Evolutionary conservation across 1,140 invertebrate species (phyloP), one percentile per base, ranked within the genome.

Genomic region (Sarcophaga peregrina): DNA sequence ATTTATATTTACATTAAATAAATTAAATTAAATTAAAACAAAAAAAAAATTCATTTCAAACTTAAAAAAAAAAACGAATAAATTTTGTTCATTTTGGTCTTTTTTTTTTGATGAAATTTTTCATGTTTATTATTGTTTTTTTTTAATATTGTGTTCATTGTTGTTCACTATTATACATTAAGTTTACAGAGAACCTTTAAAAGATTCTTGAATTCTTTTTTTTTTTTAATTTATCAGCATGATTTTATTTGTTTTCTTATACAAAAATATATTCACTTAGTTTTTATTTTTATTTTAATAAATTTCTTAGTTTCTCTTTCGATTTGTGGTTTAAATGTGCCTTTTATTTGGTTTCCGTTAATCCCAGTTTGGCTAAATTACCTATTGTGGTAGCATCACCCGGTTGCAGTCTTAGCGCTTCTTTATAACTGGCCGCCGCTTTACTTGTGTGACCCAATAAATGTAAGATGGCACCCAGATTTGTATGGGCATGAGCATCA

Each of bases 391-490:
- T 96, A 37, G 93, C 92, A 91, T 98, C 97, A 81, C 95, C 94
- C 0, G 97, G 97, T 86, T 97, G 94, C 7, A 98, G 91, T 83
- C 93, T 91, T 62, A 98, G 91, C 0, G 97, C 97, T 86, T 94
- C 93, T 82, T 95, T 91, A 90, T 98, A 98, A 80, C 95, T 95
- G 8, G 93, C 91, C 45, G 96, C 95, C 0, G 97, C 97, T 87
- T 97, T 96, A 15, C 92, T 91, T 83, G 96, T 95, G 91, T 98
- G 97, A 10, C 96, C 96, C 89, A 98, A 97, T 75, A 98, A 91
- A 91, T 98, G 97, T 37, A 97, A 92, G 88, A 99, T 98, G 68
- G 97, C 97, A 17, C 97, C 97, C 50, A 98, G 91, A 90, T 98
- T 98, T 86, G 97, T 97, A 90, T 98, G 96, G 81, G 96, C 96